Conservation (phyloP, 2,888 invertebrate genomes). For the Brenthis hecate region DNA sequence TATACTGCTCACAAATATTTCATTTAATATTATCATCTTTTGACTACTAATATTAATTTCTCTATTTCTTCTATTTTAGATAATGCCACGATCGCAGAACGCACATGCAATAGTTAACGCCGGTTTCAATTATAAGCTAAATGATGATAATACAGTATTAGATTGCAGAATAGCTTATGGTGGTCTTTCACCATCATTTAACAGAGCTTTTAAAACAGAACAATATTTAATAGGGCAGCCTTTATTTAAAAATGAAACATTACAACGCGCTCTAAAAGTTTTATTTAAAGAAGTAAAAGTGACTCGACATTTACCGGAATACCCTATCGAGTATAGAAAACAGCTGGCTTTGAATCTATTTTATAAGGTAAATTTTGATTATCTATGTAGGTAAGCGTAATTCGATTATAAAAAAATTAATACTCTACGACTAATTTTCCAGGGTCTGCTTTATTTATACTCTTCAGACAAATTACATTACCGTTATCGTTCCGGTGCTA, state of each 20-base stretch:
- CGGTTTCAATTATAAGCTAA: slow-evolving; percentile 85
- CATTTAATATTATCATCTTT: slow-evolving; percentile 15
- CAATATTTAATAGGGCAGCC: slow-evolving; percentile 60
- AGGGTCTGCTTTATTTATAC: too few relatives aligned
- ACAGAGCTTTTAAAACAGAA: slow-evolving; percentile 74
- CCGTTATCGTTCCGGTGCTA: slow-evolving; percentile 69
- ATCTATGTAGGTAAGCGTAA: slow-evolving; percentile 15
- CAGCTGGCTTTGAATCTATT: slow-evolving; percentile 82
- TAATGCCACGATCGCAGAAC: slow-evolving; percentile 87
- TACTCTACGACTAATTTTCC: too few relatives aligned
- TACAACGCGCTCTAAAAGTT: slow-evolving; percentile 57
- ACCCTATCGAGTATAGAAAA: slow-evolving; percentile 80
- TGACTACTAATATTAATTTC: too few relatives aligned
- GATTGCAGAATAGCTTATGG: slow-evolving; percentile 78
- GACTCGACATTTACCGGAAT: slow-evolving; percentile 70
- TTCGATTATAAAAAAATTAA: too few relatives aligned
- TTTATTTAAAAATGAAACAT: slow-evolving; percentile 57
- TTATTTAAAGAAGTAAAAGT: slow-evolving; percentile 52
- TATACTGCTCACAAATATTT: not conserved
- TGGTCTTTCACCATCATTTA: slow-evolving; percentile 63
- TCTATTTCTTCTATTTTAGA: slow-evolving; percentile 62
- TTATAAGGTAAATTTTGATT: slow-evolving; percentile 78
- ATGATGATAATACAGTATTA: slow-evolving; percentile 47
- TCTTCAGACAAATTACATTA: too few relatives aligned
- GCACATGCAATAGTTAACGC: slow-evolving; percentile 89